Conservation (phyloP, 2,797 vertebrate species). For the Masticophis lateralis region DNA sequence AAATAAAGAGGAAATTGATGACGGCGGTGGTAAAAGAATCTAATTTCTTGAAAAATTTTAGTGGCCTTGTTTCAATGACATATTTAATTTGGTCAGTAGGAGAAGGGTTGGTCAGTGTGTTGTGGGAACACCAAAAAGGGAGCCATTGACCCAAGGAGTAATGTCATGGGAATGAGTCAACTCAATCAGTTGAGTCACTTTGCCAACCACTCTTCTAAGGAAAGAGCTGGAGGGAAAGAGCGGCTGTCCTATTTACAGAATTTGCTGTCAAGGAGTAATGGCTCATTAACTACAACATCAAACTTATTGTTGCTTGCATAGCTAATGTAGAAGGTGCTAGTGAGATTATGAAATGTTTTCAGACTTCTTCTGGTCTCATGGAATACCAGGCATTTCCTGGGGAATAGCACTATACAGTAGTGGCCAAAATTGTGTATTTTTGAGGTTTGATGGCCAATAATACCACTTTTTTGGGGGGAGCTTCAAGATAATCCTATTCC, state of each 20-base stretch:
- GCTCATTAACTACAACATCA: background rate
- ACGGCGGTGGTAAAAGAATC: background rate
- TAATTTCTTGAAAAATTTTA: background rate
- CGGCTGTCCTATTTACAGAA: background rate
- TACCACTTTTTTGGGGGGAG: too few species aligned
- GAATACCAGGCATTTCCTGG: too few species aligned
- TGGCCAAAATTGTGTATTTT: too few species aligned
- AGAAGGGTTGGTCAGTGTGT: background rate
- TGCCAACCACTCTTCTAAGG: background rate
- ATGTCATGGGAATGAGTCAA: background rate
- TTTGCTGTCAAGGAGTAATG: background rate
- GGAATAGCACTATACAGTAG: too few species aligned
- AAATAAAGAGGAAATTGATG: conserved; percentile 10
- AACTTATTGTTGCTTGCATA: too few species aligned
- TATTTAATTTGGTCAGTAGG: background rate
- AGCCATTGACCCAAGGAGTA: background rate
- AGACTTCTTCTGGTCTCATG: too few species aligned
- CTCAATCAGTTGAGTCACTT: background rate
- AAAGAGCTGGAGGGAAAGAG: background rate
- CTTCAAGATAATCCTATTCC: too few species aligned
- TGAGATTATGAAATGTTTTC: too few species aligned
- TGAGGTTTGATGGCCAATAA: too few species aligned
- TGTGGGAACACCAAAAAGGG: background rate
- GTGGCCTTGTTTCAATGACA: background rate
- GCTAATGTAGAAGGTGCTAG: too few species aligned